Percentiles rank a stretch among this genome's conserved stretches.
phyloP scores from a whole-genome alignment of 2,113 vertebrate species.

The Chloropsis hardwickii region DNA sequence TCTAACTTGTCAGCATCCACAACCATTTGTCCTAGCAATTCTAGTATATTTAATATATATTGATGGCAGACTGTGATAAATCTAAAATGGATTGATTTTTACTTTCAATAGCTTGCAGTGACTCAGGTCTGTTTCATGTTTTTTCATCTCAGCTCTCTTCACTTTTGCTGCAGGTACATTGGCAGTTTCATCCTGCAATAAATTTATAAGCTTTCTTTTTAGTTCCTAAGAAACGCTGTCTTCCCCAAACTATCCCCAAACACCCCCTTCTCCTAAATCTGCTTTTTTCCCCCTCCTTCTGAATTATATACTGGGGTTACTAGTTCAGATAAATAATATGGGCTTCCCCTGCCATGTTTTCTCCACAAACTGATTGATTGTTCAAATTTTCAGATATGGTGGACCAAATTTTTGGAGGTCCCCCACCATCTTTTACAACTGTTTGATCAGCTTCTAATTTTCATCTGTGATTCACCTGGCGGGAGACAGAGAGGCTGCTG shows the following conservation, averaged over 20 bases:
- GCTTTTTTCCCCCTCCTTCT: background rate
- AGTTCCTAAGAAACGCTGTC: background rate
- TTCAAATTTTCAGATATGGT: background rate
- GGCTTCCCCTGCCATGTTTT: fast-evolving
- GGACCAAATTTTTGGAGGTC: background rate
- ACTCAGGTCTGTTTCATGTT: background rate
- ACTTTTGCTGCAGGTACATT: background rate
- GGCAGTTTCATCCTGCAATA: background rate
- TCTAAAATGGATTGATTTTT: background rate
- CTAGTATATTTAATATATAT: background rate
- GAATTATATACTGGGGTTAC: background rate
- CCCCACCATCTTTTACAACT: background rate
- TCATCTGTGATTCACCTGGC: background rate
- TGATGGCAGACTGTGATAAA: background rate
- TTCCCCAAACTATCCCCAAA: background rate
- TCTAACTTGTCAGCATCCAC: too few relatives aligned
- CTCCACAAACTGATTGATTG: background rate
- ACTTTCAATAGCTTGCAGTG: background rate
- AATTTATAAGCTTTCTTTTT: background rate
- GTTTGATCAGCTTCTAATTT: background rate
- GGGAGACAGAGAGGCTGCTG: background rate
- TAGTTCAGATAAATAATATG: background rate
- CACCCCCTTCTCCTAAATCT: background rate
- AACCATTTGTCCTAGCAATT: background rate
- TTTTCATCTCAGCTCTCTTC: background rate